Percentiles rank a stretch among this genome's conserved stretches.
phyloP scores from a whole-genome alignment of 92 coral and sea anemone genomes.

The Porites divaricata region DNA sequence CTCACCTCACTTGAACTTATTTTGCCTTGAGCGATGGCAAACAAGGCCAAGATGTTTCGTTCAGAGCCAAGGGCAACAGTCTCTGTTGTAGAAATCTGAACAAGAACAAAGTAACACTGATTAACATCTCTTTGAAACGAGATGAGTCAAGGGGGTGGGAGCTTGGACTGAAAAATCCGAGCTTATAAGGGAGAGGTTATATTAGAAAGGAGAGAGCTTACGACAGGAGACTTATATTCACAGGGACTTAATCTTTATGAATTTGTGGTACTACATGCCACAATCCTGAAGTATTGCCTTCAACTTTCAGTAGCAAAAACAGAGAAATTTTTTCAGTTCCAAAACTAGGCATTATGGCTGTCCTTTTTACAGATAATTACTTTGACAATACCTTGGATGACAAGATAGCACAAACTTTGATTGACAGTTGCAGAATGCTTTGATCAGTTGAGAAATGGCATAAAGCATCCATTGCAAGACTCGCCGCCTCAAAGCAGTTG shows the following conservation, averaged over 20 bases:
- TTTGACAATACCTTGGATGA: slow-evolving; percentile 60
- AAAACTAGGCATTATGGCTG: not conserved
- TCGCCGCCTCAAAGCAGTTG: slow-evolving; percentile 55
- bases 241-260: too few relatives aligned
- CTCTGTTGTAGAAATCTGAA: slow-evolving; percentile 73
- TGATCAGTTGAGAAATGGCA: slow-evolving; percentile 64
- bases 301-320: too few relatives aligned
- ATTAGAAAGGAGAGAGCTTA: too few relatives aligned
- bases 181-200: too few relatives aligned
- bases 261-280: too few relatives aligned
- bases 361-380: not conserved
- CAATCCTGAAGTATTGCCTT: too few relatives aligned
- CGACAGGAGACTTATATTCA: too few relatives aligned
- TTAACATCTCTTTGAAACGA: too few relatives aligned
- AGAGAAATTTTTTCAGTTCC: too few relatives aligned
- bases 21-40: slow-evolving; percentile 54
- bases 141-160: too few relatives aligned
- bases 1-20: slow-evolving; percentile 22
- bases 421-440: slow-evolving; percentile 58
- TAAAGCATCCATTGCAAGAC: slow-evolving; percentile 75
- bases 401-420: slow-evolving; percentile 71
- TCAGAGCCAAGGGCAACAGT: slow-evolving; percentile 78
- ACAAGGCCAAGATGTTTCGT: slow-evolving; percentile 61
- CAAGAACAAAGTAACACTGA: not conserved
- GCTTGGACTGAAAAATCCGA: too few relatives aligned